A percentile compares a stretch with the other conserved stretches of the same genome.
phyloP scores from a whole-genome alignment of 2,113 vertebrate species.

The Neolamprologus sp. region DNA sequence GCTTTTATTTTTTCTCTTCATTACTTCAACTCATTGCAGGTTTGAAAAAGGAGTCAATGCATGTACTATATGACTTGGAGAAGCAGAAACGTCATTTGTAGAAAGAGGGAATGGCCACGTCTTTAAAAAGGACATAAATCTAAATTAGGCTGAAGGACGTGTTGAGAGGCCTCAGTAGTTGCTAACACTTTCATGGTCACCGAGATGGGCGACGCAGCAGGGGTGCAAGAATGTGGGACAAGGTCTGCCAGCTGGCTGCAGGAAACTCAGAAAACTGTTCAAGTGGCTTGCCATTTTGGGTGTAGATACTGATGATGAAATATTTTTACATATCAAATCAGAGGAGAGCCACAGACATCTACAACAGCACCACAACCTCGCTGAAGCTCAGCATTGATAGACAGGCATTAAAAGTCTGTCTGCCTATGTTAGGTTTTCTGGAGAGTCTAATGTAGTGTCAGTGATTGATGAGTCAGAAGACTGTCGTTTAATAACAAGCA shows the following conservation, averaged over 20 bases:
- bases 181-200: conserved; percentile 56
- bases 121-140: conserved; percentile 62
- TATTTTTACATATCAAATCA: neutral
- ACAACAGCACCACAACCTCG: neutral
- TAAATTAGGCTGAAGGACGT: conserved; percentile 50
- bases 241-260: conserved; percentile 41
- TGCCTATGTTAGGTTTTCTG: neutral
- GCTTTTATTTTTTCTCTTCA: neutral
- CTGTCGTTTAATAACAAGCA: conserved; percentile 8
- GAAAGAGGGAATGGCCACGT: neutral
- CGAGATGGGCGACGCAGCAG: conserved; percentile 20
- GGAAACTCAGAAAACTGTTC: neutral
- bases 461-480: conserved; percentile 17
- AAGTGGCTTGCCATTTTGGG: neutral
- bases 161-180: conserved; percentile 48
- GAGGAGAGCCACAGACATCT: neutral
- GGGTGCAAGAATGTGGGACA: conserved; percentile 32
- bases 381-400: neutral
- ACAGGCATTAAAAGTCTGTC: neutral
- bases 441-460: neutral
- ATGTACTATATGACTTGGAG: neutral
- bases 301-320: neutral
- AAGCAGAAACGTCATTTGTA: conserved; percentile 28
- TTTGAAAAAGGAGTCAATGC: neutral
- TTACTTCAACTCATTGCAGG: neutral